Base-by-base conservation (phyloP, 2,888 invertebrate genomes). In the Thereva nobilitata region DNA sequence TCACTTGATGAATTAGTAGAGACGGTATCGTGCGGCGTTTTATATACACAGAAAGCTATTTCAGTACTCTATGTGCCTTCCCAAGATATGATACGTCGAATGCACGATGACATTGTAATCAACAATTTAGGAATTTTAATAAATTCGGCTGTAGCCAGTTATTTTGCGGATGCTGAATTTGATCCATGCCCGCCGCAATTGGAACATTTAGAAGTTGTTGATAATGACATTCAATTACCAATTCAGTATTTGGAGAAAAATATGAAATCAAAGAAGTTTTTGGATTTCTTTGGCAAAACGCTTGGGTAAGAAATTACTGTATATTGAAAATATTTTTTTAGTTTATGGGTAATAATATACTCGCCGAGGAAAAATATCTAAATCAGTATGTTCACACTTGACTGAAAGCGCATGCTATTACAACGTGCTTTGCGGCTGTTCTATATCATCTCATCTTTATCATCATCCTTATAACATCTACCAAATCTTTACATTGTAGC, bases 91-190 rank as follows among this genome's bases (percentile, higher is more conserved):
- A 23, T 23, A 23, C 23, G 23, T 2, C 23, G 23, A n/a, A 64
- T 68, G 40, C 73, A 77, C 66, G 75, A 76, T 57, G 78, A 79
- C 67, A 75, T 78, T 68, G 77, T 80, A 61, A 75, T 79, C 41
- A 79, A 78, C 72, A 79, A 78, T 67, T 80, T 80, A 61, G 79
- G 80, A 78, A 77, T 78, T 5, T 80, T 80, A 66, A 77, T 79
- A 61, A 75, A 78, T 4, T 80, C 80, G 37, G 75, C 78, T 57
- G 78, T 79, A 71, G 79, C 79, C 57, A 76, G 76, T 69, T 80
- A 78, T 71, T 79, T 80, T 69, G 76, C 78, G 57, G 76, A 78
- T 61, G 77, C 75, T 61, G 76, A 77, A 67, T 73, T 71, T 52
- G 70, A 76, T 40, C 72, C 47, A 5, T 45, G 72, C 59, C 68